Conservation (phyloP, 2,888 invertebrate genomes). For the Elysia crispata region DNA sequence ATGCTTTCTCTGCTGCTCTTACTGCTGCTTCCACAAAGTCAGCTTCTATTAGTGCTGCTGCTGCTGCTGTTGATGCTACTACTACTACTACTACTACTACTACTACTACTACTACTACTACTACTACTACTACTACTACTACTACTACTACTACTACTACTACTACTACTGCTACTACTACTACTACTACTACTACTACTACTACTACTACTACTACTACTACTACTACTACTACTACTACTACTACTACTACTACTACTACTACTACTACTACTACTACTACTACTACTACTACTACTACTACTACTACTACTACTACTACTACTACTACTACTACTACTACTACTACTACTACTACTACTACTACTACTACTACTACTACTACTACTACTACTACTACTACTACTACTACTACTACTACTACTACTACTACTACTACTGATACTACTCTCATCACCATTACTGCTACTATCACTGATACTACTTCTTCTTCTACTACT, state of each 20-base stretch:
- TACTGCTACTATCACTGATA: too few relatives aligned
- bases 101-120: too few relatives aligned
- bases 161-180: constrained; percentile 14
- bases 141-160: constrained; percentile 26
- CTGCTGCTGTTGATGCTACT: too few relatives aligned
- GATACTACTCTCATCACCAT: constrained; percentile 2
- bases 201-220: constrained; percentile 21
- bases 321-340: constrained; percentile 36
- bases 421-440: constrained; percentile 1
- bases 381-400: not conserved
- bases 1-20: too few relatives aligned
- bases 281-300: constrained; percentile 21
- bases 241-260: constrained; percentile 26
- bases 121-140: constrained; percentile 30
- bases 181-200: constrained; percentile 9
- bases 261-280: constrained; percentile 28
- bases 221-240: constrained; percentile 22
- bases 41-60: too few relatives aligned
- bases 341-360: constrained; percentile 37
- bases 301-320: constrained; percentile 37
- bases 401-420: constrained; percentile 14
- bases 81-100: too few relatives aligned
- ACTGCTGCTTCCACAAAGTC: too few relatives aligned
- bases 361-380: constrained; percentile 3
- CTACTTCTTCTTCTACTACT: too few relatives aligned